A percentile compares a stretch with the other conserved stretches of the same genome.
Evolutionary conservation across 1,140 invertebrate genomes (phyloP).

Genomic region (Brachionus rubens): DNA sequence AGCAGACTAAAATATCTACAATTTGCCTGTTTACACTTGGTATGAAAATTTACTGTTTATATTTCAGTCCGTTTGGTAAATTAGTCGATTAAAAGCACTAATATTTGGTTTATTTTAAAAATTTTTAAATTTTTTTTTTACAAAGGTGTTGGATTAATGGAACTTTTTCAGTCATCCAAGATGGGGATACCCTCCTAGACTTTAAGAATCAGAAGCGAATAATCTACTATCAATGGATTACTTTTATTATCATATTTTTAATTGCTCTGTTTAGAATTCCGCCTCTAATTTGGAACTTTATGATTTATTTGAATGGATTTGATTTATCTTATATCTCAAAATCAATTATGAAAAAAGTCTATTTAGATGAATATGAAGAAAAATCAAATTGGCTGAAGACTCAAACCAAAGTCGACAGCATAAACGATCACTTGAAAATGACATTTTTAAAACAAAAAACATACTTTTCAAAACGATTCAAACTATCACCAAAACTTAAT

Average conservation of each 20-base stretch:
- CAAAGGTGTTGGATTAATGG: conserved; percentile 42
- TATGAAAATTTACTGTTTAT: no score
- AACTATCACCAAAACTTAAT: neutral
- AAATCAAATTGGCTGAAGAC: conserved; percentile 31
- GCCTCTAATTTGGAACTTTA: conserved; percentile 51
- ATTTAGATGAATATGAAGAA: conserved; percentile 11
- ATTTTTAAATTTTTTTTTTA: no score
- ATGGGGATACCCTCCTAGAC: neutral
- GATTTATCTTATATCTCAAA: conserved; percentile 11
- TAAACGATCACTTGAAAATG: conserved; percentile 22
- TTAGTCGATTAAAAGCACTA: no score
- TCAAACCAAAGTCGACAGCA: neutral
- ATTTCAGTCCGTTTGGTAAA: no score
- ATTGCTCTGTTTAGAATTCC: conserved; percentile 56
- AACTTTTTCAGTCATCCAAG: neutral
- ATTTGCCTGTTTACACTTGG: no score
- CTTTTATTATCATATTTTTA: conserved; percentile 56
- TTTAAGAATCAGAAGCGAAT: neutral
- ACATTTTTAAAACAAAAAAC: conserved; percentile 29
- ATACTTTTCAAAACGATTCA: conserved; percentile 9
- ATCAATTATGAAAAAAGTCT: neutral
- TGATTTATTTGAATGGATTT: conserved; percentile 28
- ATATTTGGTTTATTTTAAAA: no score
- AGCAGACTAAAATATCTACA: no score
- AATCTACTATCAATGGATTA: conserved; percentile 58